Evolutionary conservation across 2,113 vertebrate species (phyloP).

Genomic region (Antechinus stuartii): DNA sequence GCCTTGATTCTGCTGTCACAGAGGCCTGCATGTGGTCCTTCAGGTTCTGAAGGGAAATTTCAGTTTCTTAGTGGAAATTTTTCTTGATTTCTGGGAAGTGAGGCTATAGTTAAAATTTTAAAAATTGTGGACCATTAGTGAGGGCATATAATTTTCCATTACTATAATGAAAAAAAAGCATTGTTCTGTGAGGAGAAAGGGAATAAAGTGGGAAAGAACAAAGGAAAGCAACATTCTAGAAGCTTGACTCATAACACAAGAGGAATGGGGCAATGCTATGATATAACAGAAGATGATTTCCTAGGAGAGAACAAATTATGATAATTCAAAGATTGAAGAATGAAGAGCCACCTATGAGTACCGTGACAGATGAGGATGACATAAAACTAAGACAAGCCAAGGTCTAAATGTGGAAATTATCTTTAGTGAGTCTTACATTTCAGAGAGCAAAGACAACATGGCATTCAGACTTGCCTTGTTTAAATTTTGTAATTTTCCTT

Average conservation of each 20-base stretch:
- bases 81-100: not conserved
- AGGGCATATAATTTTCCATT: rapidly evolving
- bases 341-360: rapidly evolving
- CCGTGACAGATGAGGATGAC: rapidly evolving
- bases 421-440: not conserved
- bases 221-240: not conserved
- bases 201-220: too few relatives aligned
- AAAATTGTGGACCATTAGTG: not conserved
- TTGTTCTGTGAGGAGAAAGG: not conserved
- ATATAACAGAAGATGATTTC: too few relatives aligned
- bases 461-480: rapidly evolving
- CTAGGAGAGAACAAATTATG: rapidly evolving
- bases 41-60: not conserved
- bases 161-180: not conserved
- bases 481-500: not conserved
- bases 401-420: not conserved
- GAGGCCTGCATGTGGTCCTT: rapidly evolving
- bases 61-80: not conserved
- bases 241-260: too few relatives aligned
- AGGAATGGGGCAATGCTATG: too few relatives aligned
- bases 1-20: not conserved
- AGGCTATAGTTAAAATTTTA: not conserved
- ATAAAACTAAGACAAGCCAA: rapidly evolving
- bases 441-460: not conserved
- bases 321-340: not conserved